A percentile compares a stretch with the other conserved stretches of the same genome.
phyloP scores from a whole-genome alignment of 2,888 invertebrate genomes.

The Synanthedon tipuliformis region DNA sequence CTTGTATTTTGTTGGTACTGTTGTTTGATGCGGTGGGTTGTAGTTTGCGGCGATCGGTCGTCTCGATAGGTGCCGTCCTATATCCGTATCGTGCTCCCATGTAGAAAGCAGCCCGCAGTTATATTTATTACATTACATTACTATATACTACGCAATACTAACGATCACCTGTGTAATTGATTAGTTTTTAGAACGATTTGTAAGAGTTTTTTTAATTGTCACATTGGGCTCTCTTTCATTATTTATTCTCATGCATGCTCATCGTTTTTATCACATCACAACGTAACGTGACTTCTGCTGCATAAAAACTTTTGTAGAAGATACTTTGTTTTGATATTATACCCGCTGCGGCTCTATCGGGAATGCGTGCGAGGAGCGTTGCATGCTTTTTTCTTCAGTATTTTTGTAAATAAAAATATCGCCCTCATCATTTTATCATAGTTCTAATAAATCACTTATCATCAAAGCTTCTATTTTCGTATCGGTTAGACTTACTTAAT shows the following conservation, averaged over 20 bases:
- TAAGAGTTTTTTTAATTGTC: constrained; percentile 29
- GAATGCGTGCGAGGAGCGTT: constrained; percentile 20
- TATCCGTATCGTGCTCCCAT: constrained; percentile 50
- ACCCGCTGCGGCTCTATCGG: background rate
- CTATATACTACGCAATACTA: constrained; percentile 48
- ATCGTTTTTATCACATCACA: constrained; percentile 13
- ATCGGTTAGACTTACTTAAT: too few relatives aligned
- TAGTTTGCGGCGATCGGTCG: constrained; percentile 48
- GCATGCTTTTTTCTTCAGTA: constrained; percentile 18
- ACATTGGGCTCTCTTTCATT: constrained; percentile 16
- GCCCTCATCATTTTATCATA: too few relatives aligned
- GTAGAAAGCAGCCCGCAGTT: constrained; percentile 64
- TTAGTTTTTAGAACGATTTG: constrained; percentile 21
- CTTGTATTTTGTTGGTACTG: constrained; percentile 50
- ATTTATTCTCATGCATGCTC: constrained; percentile 23
- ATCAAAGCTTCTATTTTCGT: too few relatives aligned
- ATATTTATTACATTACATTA: constrained; percentile 27
- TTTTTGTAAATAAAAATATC: too few relatives aligned
- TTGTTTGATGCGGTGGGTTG: constrained; percentile 32
- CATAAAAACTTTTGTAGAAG: too few relatives aligned
- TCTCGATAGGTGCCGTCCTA: constrained; percentile 44
- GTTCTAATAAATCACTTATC: too few relatives aligned
- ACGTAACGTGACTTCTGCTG: background rate
- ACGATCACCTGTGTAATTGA: constrained; percentile 32
- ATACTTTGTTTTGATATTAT: too few relatives aligned